Base-by-base conservation (phyloP, 92 coral and sea anemone genomes). In the Epizoanthus illoricatus region DNA sequence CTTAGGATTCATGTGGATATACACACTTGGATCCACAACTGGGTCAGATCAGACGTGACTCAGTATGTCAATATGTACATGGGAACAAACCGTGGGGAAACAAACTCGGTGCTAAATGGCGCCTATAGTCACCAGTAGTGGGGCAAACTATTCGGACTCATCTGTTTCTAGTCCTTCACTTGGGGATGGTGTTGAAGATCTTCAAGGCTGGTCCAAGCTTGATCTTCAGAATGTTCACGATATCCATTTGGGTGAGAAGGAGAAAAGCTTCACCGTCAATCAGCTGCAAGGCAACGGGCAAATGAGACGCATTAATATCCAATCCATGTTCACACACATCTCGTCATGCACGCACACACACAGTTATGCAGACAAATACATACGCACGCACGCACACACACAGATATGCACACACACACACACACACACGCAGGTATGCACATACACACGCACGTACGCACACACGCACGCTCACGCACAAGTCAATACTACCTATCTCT, bases 181-280 rank as follows among this genome's bases (percentile, higher is more conserved):
- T 94, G 73, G 96, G 92, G 49, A 94, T 94, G 17, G 94, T 92
- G 88, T 91, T 92, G 87, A 84, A 92, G 49, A 94, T 94, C 88
- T 94, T 94, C 2, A 94, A 92, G 54, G 98, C 98, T 54, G 98
- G 98, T 10, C 98, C 98, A 18, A 94, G 90, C 83, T 94, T 94
- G 81, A 94, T 89, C 81, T 94, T 94, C 84, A 94, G 63, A 40
- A 94, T 92, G 75, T 92, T 94, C 10, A 94, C 98, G 17, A 94
- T 90, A 65, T 94, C 98, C 83, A 90, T 91, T 88, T 94, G 98
- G 11, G 92, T 93, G 59, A 94, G 87, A n/a, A 94, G 85, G 15
- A 94, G 92, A 80, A 94, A 94, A 16, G 98, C 97, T 73, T 92
- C 98, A 10, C 98, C 98, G 85, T 94, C 98, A 70, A 94, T 94